Evolutionary conservation across 2,888 invertebrate species (phyloP).

Genomic region (Drosophila cognata): DNA sequence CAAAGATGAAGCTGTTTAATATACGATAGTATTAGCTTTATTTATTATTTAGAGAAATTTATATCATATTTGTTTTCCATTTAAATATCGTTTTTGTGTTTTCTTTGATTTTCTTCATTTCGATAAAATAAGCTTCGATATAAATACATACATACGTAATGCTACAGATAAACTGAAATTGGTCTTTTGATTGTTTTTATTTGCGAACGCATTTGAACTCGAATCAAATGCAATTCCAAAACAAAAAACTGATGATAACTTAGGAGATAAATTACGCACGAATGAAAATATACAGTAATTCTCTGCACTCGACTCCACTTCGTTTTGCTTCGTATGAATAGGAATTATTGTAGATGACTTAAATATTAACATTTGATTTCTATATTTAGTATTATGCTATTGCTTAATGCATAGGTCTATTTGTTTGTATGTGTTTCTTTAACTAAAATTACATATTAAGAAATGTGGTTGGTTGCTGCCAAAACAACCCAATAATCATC

Average conservation of each 20-base stretch:
- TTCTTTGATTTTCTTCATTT: constrained; percentile 1
- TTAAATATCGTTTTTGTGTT: constrained; percentile 16
- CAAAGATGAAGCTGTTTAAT: constrained; percentile 45
- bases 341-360: constrained; percentile 53
- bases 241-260: constrained; percentile 22
- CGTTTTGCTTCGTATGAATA: constrained; percentile 35
- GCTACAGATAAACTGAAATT: constrained; percentile 32
- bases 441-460: constrained; percentile 31
- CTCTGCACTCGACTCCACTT: constrained; percentile 3
- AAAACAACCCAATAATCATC: constrained; percentile 34
- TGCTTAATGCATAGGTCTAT: constrained; percentile 49
- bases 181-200: constrained; percentile 15
- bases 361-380: constrained; percentile 64
- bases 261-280: constrained; percentile 31
- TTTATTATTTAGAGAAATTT: constrained; percentile 55
- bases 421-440: constrained; percentile 33
- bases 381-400: constrained; percentile 52
- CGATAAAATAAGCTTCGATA: constrained; percentile 10
- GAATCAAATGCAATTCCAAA: constrained; percentile 12
- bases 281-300: constrained; percentile 36
- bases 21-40: constrained; percentile 45
- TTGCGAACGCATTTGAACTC: constrained; percentile 10
- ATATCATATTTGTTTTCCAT: constrained; percentile 29
- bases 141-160: constrained; percentile 34
- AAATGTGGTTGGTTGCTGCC: constrained; percentile 16